Conservation (phyloP, 2,888 invertebrate genomes). For the Parelbella ahira region DNA sequence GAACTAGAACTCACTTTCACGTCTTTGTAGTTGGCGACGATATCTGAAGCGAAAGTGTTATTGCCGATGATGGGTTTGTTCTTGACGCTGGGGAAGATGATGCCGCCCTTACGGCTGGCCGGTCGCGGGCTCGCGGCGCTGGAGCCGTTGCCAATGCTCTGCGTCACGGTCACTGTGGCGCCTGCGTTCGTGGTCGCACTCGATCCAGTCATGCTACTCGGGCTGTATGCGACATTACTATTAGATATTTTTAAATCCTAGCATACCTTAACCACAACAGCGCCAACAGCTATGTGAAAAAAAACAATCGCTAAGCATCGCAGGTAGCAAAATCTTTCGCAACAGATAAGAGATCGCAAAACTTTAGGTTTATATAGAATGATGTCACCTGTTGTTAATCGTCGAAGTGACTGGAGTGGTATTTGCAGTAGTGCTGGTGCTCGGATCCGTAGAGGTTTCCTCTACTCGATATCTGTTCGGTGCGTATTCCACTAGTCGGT, state of each 20-base stretch:
- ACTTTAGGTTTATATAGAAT: slow-evolving; percentile 39
- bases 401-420: slow-evolving; percentile 52
- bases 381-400: slow-evolving; percentile 66
- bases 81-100: slow-evolving; percentile 95
- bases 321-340: slow-evolving; percentile 42
- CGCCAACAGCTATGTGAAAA: too few species aligned
- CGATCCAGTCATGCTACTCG: slow-evolving; percentile 56
- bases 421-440: slow-evolving; percentile 57
- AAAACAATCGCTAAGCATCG: slow-evolving; percentile 40
- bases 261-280: neutral
- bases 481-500: slow-evolving; percentile 89
- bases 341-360: slow-evolving; percentile 29
- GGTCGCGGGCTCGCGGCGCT: slow-evolving; percentile 63
- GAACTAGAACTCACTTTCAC: slow-evolving; percentile 84
- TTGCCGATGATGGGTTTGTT: slow-evolving; percentile 93
- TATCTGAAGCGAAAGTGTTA: slow-evolving; percentile 89
- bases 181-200: slow-evolving; percentile 46
- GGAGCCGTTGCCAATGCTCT: slow-evolving; percentile 49
- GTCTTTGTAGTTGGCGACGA: slow-evolving; percentile 88
- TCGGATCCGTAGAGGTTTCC: slow-evolving; percentile 59
- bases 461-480: slow-evolving; percentile 82
- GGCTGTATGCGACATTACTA: slow-evolving; percentile 67
- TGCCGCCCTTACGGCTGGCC: slow-evolving; percentile 85
- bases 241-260: slow-evolving; percentile 41
- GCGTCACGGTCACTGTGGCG: slow-evolving; percentile 57